Base-by-base conservation (phyloP, 2,113 vertebrate species). In the Neopipo cinnamomea region DNA sequence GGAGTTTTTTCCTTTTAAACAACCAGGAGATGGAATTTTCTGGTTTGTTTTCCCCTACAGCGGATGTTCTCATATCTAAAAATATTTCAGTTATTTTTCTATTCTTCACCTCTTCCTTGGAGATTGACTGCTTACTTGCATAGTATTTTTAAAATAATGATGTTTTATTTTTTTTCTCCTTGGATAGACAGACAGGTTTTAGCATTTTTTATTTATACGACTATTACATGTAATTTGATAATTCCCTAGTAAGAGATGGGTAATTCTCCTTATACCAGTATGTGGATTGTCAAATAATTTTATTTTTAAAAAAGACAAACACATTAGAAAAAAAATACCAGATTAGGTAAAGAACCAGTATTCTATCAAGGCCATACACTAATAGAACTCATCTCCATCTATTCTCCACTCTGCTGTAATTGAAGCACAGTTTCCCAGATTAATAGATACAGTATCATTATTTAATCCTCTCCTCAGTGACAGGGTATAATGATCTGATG, bases 381-480 rank as follows among this genome's bases (percentile, higher is more conserved):
- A 81, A 6, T 30, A 89, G 88, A 88, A 78, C 41, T 61, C 55
- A 88, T 65, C 37, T 86, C 68, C 83, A 96, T 86, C 78, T 66
- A 50, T 85, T 85, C 76, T 82, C 41, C 68, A 67, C 68, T 35
- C 73, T 79, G 44, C 66, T 89, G 58, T 91, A 94, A 89, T 1
- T 81, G 93, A 81, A 92, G 88, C 63, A 89, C 28, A 68, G 82
- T 75, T 90, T 83, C 83, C 59, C 72, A 96, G 92, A 96, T 91
- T 94, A 97, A 96, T 84, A 92, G 95, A 89, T 86, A 92, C 75
- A 89, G 74, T 92, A 96, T 86, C 90, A 91, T 83, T 84, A 86
- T 89, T 96, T 96, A 95, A 95, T 96, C 88, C 56, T 93, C 79
- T 95, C 70, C 87, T 72, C 73, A 19, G 68, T 92, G 92, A 92